Percentiles rank a stretch among this genome's conserved stretches.
phyloP scores from a whole-genome alignment of 2,113 vertebrate species.

The Alexandromys fortis region DNA sequence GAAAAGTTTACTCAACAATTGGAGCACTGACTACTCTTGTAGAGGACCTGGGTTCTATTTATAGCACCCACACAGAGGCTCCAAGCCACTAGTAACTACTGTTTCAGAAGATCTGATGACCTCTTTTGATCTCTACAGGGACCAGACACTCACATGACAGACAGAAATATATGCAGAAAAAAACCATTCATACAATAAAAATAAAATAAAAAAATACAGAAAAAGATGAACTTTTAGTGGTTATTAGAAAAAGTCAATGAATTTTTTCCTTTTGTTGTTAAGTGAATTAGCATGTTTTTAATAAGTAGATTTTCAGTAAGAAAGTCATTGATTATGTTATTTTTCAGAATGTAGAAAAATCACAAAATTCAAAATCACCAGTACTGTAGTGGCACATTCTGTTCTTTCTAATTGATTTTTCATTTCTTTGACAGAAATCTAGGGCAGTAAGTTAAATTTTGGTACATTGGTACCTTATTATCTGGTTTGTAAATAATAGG shows the following conservation, averaged over 20 bases:
- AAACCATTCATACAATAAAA: neutral
- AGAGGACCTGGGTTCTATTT: neutral
- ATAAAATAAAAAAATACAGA: neutral
- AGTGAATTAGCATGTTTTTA: slow-evolving; percentile 17
- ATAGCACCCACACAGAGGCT: neutral
- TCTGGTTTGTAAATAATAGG: neutral
- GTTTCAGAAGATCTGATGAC: neutral
- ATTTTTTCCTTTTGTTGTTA: neutral
- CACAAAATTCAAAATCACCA: slow-evolving; percentile 2
- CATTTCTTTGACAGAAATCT: neutral
- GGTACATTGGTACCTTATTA: neutral
- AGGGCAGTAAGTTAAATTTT: slow-evolving; percentile 41
- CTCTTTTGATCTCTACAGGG: neutral
- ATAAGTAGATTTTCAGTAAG: neutral
- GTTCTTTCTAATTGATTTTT: slow-evolving; percentile 30
- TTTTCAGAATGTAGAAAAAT: neutral
- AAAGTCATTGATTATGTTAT: neutral
- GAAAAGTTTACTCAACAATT: neutral
- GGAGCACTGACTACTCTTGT: neutral
- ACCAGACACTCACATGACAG: neutral
- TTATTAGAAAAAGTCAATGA: neutral
- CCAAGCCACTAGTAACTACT: neutral
- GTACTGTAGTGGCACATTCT: neutral
- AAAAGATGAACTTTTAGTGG: neutral
- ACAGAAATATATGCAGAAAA: neutral